Base-by-base conservation (phyloP, 2,797 vertebrate species). In the Psittacula derbiana region DNA sequence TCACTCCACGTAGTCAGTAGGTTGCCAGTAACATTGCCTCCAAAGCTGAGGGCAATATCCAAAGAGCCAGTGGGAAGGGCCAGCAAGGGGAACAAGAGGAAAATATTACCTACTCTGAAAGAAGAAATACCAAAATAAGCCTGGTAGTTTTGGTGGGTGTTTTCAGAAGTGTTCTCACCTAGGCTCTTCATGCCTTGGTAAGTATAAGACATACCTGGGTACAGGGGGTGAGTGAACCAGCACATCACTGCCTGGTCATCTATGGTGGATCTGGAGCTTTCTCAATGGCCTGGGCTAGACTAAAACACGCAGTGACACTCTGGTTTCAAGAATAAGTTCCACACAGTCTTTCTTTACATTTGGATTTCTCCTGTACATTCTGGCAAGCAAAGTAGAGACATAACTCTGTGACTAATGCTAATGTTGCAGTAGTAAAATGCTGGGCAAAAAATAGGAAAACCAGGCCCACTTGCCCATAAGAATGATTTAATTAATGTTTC, bases 401-500 rank as follows among this genome's bases (percentile, higher is more conserved):
- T 80, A 92, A 85, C n/a, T 89, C 73, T 80, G 46, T 92, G 89
- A 94, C 76, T 91, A 96, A 93, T 79, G 73, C 58, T 92, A 76
- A 91, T 86, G 73, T 86, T 93, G 93, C 46, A 73, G 66, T 69
- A 90, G 76, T 95, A 88, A 97, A 95, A 92, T 70, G 88, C 6
- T 76, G 58, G 62, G 70, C 20, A 94, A 92, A 93, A 95, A 91
- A 93, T 90, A 90, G 67, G 76, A 96, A 95, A 96, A 94, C 44
- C 92, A 95, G 92, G 88, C 80, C 60, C 46, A 44, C 76, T 89
- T 74, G 65, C 79, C 61, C 50, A 0, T 70, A 88, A 94, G 92
- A 92, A 88, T 93, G 60, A 94, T 94, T 97, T 95, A 96, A 96
- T 96, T 96, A 58, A 93, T 94, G 85, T 95, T 95, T 96, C 89